These are phyloP conservation scores for Tragelaphus scriptus DNA, from an alignment of 2,113 vertebrate species.

Conservation along the genomic window DNA sequence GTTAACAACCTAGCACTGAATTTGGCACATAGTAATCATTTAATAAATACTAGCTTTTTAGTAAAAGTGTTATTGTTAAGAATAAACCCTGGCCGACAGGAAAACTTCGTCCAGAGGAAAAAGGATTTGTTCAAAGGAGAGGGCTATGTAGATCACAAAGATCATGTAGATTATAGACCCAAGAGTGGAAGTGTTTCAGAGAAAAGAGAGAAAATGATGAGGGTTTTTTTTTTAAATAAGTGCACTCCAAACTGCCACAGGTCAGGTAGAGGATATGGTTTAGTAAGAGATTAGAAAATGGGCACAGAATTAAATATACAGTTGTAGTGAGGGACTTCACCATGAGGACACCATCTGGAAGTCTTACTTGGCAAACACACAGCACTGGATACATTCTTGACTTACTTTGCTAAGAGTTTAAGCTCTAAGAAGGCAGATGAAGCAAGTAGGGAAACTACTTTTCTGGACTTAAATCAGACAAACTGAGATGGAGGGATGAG, in stretches of 20 bases:
- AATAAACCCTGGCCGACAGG: neutral
- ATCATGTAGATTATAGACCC: neutral
- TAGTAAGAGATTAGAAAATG: neutral
- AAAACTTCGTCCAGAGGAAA: neutral
- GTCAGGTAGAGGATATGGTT: slow-evolving; percentile 20
- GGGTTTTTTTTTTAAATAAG: neutral
- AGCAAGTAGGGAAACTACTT: slow-evolving; percentile 61
- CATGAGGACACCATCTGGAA: slow-evolving; percentile 69
- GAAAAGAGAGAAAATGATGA: neutral
- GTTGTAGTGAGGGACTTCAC: slow-evolving; percentile 13
- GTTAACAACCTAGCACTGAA: neutral
- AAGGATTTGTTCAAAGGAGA: neutral
- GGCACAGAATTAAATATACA: slow-evolving; percentile 9
- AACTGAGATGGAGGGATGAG: neutral
- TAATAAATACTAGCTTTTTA: neutral
- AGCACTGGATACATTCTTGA: slow-evolving; percentile 56
- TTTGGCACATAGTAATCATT: neutral
- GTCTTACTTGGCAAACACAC: slow-evolving; percentile 54
- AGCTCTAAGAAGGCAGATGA: slow-evolving; percentile 61
- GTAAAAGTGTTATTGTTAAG: neutral
- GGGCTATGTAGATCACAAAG: neutral
- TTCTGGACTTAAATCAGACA: slow-evolving; percentile 56
- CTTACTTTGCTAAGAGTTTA: slow-evolving; percentile 59
- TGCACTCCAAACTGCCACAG: neutral
- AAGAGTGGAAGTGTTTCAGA: neutral